Evolutionary conservation across 2,113 vertebrate genomes (phyloP), one percentile per base, ranked within the genome.

Genomic region (Otis tarda): DNA sequence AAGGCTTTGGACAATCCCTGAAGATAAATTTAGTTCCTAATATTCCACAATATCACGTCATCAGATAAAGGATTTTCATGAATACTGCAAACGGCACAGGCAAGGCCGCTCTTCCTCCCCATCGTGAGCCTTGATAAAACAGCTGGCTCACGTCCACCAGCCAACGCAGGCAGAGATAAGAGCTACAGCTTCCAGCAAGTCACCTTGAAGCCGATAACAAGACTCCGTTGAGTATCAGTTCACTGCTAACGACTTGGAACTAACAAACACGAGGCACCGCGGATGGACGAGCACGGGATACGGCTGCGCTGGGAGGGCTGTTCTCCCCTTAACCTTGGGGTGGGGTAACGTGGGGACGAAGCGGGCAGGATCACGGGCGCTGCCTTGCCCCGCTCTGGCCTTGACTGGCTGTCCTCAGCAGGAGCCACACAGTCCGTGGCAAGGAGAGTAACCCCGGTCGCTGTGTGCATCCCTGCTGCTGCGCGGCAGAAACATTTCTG

Each of bases 131-230:
- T 21, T 14, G n/a, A 67, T 56, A 49, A 64, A 81, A 37, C 30
- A 30, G 13, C 18, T 63, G 69, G 33, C 61, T 63, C 63, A 13
- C 74, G 89, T 64, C 45, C 49, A 15, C 41, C 49, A 1, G 3
- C 49, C 81, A 24, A 20, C 12, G 0, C 57, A 60, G 52, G 47
- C 14, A 3, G 43, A 0, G 63, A 85, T 60, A 75, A 78, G 59
- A 74, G 81, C 45, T 17, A 24, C 20, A n/a, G 84, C 76, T 76
- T 33, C 3, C 2, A 89, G 68, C 41, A 19, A 78, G 93, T 90
- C 92, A 77, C 92, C 95, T 95, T 91, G 93, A 87, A 84, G 78
- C 65, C 50, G 41, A 61, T 73, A 93, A 81, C 19, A 61, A 89
- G 45, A 10, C 23, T 80, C 52, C 90, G 88, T n/a, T n/a, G 68